These are phyloP conservation scores for Camponotus pennsylvanicus DNA, from an alignment of 1,140 invertebrate species.

Conservation along the genomic window DNA sequence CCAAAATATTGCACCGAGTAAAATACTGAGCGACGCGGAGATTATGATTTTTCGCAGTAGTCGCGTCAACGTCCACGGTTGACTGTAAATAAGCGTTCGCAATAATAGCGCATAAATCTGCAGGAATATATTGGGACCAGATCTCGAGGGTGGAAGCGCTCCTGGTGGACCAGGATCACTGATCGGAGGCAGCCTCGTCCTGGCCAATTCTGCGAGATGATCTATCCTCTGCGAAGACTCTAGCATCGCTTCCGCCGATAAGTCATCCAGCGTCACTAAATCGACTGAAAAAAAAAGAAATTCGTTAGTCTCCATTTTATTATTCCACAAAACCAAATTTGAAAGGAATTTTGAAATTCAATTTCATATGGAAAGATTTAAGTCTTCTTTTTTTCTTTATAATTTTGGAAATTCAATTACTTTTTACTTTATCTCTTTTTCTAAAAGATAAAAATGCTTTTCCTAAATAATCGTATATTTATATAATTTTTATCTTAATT, in stretches of 20 bases:
- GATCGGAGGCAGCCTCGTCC: conserved; percentile 87
- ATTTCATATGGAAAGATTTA: background rate
- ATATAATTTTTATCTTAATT: background rate
- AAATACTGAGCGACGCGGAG: conserved; percentile 92
- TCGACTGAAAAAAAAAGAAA: conserved; percentile 90
- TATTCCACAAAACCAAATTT: background rate
- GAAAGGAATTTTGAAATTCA: background rate
- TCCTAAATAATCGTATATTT: background rate
- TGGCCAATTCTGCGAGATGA: conserved; percentile 94
- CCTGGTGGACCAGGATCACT: conserved; percentile 93
- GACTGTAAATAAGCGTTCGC: conserved; percentile 92
- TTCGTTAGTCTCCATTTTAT: background rate
- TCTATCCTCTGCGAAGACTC: conserved; percentile 97
- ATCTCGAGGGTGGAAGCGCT: conserved; percentile 89
- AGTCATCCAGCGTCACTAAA: conserved; percentile 96
- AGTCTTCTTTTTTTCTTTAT: background rate
- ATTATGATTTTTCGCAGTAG: conserved; percentile 92
- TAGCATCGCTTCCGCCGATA: conserved; percentile 96
- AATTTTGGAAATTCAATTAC: background rate
- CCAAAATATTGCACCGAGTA: conserved; percentile 96
- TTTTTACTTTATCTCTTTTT: background rate
- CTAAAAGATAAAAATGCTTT: background rate
- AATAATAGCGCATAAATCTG: conserved; percentile 90
- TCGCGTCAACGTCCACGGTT: conserved; percentile 93
- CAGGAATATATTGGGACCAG: conserved; percentile 87